Base-by-base conservation (phyloP, 1,140 invertebrate genomes). In the Leptinotarsa defecta region DNA sequence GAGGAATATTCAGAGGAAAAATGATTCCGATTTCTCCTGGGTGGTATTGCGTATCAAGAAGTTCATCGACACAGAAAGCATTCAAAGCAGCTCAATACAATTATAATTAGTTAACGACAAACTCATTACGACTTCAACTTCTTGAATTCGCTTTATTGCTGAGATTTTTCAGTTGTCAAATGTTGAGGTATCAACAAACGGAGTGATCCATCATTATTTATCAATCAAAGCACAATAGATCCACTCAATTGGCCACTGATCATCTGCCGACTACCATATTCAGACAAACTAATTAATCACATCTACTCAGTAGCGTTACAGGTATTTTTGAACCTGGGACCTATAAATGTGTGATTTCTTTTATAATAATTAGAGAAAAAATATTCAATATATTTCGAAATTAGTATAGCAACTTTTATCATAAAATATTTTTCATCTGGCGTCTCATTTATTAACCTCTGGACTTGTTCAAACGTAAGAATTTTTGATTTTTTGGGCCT, bases 241-340 rank as follows among this genome's bases (percentile, higher is more conserved):
- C 61, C 27, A 76, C 71, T 72, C 71, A 71, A 71, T 76, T 76
- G 71, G 75, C 68, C 75, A 76, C 57, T 68, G 57, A 74, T 68
- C 52, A 67, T 67, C 49, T 74, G 64, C 48, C 68, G 61, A 68
- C 73, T 57, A 48, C 62, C 73, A 24, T 68, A 67, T 68, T 68
- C 22, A 24, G 61, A 69, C 61, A 69, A 70, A 75, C 20, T 52
- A 34, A 75, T 75, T 69, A 75, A 75, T 75, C 74, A 69, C 15
- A 19, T 57, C 48, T 2, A 61, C 17, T 22, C 69, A 71, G 69
- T 52, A 48, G 69, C 48, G 69, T 2, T 24, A 17, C 69, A n/a
- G 27, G 19, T 65, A 65, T 65, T 27, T 20, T 57, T 20, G 34
- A 8, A 11, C 6, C 6, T 34, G 27, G 27, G 6, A 34, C 27